Conservation (phyloP, 2,888 invertebrate species). For the Drosophila kambysellisi region DNA sequence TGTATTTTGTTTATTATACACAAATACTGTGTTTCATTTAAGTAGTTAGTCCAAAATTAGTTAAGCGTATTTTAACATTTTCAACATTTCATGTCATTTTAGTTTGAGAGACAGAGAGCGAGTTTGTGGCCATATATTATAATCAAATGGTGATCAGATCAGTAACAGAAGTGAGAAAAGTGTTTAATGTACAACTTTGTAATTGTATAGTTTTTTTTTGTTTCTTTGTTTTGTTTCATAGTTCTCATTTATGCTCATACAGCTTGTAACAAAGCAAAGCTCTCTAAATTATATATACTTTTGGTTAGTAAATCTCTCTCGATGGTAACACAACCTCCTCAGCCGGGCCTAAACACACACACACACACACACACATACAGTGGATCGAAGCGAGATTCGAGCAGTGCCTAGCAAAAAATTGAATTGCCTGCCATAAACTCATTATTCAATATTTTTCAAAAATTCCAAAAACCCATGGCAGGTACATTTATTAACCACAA, state of each 20-base stretch:
- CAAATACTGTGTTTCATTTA: conserved; percentile 53
- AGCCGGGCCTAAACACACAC: conserved; percentile 35
- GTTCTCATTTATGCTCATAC: conserved; percentile 10
- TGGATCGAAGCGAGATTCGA: too few species aligned
- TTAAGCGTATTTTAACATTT: conserved; percentile 60
- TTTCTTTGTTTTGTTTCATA: conserved; percentile 1
- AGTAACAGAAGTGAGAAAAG: conserved; percentile 8
- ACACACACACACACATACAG: conserved; percentile 13
- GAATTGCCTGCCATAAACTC: too few species aligned
- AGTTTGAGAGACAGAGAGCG: background rate
- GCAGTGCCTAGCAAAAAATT: too few species aligned
- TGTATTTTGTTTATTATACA: conserved; percentile 24
- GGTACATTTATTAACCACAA: too few species aligned
- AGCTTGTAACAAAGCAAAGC: conserved; percentile 8
- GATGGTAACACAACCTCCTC: conserved; percentile 31
- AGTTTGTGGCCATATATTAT: conserved; percentile 61
- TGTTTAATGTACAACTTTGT: conserved; percentile 3
- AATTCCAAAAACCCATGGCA: too few species aligned
- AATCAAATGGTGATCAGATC: conserved; percentile 12
- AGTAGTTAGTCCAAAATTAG: conserved; percentile 77
- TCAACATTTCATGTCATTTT: conserved; percentile 35
- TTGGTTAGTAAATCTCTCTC: conserved; percentile 34
- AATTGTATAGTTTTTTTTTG: conserved; percentile 28
- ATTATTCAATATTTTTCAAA: too few species aligned
- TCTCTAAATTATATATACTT: conserved; percentile 31